phyloP scores from a whole-genome alignment of 2,888 invertebrate species.

The Apotomis turbidana region DNA sequence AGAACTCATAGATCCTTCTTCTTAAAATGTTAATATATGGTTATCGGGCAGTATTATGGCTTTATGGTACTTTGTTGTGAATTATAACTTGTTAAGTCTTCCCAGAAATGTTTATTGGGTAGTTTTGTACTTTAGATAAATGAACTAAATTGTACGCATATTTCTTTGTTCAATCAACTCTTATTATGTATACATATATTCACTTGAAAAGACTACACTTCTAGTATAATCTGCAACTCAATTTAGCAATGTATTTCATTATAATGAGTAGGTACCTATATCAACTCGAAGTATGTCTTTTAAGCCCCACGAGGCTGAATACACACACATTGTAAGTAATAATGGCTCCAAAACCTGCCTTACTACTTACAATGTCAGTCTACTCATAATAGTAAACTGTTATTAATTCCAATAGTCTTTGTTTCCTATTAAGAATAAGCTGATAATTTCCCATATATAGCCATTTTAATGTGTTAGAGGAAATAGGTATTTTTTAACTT shows the following conservation, averaged over 20 bases:
- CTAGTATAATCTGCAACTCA: neutral
- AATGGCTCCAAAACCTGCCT: neutral
- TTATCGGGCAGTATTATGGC: neutral
- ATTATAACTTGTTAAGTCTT: conserved; percentile 6
- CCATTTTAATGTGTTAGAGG: conserved; percentile 12
- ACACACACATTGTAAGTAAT: neutral
- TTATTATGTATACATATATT: too few species aligned
- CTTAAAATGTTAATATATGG: neutral
- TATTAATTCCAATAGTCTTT: conserved; percentile 11
- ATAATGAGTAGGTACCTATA: too few species aligned
- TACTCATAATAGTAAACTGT: conserved; percentile 8
- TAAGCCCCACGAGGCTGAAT: conserved; percentile 1
- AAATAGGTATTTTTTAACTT: conserved; percentile 14
- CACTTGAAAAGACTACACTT: too few species aligned
- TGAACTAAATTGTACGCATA: neutral
- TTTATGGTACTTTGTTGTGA: neutral
- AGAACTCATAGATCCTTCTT: neutral
- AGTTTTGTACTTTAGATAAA: neutral
- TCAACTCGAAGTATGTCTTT: too few species aligned
- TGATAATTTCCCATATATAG: conserved; percentile 17
- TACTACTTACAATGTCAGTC: neutral
- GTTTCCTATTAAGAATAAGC: conserved; percentile 8
- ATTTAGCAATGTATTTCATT: neutral
- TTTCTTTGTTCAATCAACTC: too few species aligned
- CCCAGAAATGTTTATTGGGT: conserved; percentile 10